Percentiles rank a stretch among this genome's conserved stretches.
These are phyloP conservation scores for Prunella fulvescens DNA, from an alignment of 2,113 vertebrate genomes.

Conservation along the genomic window DNA sequence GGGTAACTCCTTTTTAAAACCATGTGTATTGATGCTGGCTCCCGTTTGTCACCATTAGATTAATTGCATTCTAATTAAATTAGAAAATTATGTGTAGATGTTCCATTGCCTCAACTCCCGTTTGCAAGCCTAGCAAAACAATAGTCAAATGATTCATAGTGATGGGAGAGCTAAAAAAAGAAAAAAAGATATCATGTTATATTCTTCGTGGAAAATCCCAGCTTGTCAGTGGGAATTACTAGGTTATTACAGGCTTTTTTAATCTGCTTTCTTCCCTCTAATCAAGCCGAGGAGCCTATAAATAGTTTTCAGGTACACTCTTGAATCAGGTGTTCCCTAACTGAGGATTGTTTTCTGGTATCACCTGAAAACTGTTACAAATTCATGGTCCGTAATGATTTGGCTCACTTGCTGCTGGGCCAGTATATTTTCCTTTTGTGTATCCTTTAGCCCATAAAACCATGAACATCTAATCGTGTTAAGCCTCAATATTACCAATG, in stretches of 20 bases:
- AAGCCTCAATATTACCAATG: background rate
- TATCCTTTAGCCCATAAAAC: background rate
- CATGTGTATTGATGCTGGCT: background rate
- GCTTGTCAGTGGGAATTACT: background rate
- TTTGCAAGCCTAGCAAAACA: conserved; percentile 3
- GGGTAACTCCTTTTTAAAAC: background rate
- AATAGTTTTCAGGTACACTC: background rate
- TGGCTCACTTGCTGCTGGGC: background rate
- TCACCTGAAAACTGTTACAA: background rate
- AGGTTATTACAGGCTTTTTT: background rate
- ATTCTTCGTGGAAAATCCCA: background rate
- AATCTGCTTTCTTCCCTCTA: background rate
- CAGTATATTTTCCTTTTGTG: background rate
- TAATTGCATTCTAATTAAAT: background rate
- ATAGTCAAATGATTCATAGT: background rate
- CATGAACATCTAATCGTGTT: background rate
- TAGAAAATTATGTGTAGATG: background rate
- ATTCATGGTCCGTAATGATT: background rate
- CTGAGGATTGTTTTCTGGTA: background rate
- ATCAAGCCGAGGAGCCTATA: background rate
- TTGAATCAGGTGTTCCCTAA: background rate
- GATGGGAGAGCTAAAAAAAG: conserved; percentile 14
- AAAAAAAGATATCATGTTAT: background rate
- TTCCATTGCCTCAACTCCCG: background rate
- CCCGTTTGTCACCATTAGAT: background rate